These are phyloP conservation scores for Bombylius discolor DNA, from an alignment of 2,888 invertebrate genomes.

Conservation along the genomic window DNA sequence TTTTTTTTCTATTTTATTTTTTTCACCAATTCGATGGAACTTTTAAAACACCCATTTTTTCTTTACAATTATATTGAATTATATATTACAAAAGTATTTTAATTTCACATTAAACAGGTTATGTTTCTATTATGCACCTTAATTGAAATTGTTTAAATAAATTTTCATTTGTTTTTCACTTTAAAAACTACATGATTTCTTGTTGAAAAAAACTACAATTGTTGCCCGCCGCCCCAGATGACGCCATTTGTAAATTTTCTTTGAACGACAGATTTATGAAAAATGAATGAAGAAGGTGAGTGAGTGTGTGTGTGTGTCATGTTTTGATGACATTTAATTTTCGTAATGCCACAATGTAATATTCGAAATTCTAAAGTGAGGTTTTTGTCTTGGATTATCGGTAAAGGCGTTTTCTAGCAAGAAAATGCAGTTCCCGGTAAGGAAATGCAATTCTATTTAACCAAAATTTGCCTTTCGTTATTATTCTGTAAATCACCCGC, in stretches of 20 bases:
- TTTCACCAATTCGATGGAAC: too few relatives aligned
- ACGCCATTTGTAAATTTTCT: conserved; percentile 9
- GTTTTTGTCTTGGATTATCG: too few relatives aligned
- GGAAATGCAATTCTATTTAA: too few relatives aligned
- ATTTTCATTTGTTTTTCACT: background rate
- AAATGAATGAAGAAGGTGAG: too few relatives aligned
- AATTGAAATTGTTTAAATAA: background rate
- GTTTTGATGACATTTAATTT: background rate
- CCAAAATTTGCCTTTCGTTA: too few relatives aligned
- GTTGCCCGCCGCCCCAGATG: conserved; percentile 7
- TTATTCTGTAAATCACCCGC: too few relatives aligned
- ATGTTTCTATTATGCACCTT: too few relatives aligned
- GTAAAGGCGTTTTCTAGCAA: too few relatives aligned
- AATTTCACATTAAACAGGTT: too few relatives aligned
- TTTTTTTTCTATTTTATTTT: too few relatives aligned
- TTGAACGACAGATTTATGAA: background rate
- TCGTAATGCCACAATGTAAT: background rate
- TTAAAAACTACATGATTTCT: background rate
- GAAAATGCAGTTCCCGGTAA: too few relatives aligned
- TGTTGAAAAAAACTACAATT: background rate
- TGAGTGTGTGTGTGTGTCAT: background rate
- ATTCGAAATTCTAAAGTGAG: too few relatives aligned
- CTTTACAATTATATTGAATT: background rate
- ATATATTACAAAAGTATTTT: background rate
- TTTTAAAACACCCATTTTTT: background rate